Evolutionary conservation across 2,797 vertebrate genomes (phyloP).

Genomic region (Mus caroli): DNA sequence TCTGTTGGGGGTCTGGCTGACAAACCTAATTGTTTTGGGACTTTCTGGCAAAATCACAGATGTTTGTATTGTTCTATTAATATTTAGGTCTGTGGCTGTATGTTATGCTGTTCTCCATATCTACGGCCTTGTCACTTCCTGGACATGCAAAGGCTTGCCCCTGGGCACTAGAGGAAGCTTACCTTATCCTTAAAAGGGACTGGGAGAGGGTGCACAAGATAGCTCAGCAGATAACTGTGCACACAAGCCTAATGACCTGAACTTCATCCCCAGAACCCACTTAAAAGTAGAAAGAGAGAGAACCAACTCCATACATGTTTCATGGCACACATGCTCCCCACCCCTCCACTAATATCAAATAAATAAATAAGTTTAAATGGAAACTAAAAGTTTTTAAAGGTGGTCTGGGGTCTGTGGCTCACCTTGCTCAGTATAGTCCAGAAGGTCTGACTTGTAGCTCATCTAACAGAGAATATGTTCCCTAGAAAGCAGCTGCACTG

Average conservation of each 20-base stretch:
- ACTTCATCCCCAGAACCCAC: not conserved
- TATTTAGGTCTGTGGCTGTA: not conserved
- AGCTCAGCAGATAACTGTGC: not conserved
- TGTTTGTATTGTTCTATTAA: not conserved
- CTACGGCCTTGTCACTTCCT: not conserved
- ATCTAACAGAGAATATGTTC: not conserved
- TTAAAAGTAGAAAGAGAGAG: not conserved
- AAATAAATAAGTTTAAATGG: not conserved
- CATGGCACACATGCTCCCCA: not conserved
- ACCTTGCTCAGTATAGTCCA: not conserved
- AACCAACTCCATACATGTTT: not conserved
- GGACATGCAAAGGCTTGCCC: not conserved
- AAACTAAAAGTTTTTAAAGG: not conserved
- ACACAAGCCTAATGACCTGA: not conserved
- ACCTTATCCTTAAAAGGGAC: not conserved
- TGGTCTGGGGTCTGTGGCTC: not conserved
- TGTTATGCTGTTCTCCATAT: not conserved
- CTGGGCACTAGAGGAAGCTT: not conserved
- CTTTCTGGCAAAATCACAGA: not conserved
- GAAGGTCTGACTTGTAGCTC: not conserved
- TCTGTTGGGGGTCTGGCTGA: not conserved
- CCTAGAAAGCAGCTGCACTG: not conserved
- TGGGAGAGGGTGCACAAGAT: not conserved
- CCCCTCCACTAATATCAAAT: not conserved
- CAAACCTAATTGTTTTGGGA: not conserved